These are phyloP conservation scores for Aplodontia rufa DNA, from an alignment of 2,113 vertebrate species.

Conservation along the genomic window DNA sequence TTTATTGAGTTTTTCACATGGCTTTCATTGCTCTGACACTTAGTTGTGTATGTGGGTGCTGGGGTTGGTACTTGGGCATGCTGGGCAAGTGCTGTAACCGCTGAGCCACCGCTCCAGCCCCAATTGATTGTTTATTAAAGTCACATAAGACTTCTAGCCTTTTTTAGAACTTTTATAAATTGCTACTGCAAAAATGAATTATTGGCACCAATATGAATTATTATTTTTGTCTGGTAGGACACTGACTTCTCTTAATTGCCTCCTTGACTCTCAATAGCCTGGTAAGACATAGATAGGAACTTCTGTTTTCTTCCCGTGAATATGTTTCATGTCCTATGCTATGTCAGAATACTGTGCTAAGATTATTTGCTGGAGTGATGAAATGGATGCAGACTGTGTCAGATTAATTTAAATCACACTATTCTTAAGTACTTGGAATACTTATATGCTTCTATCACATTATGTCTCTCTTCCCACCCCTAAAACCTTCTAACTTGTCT, in stretches of 20 bases:
- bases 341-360: not conserved
- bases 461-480: not conserved
- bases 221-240: not conserved
- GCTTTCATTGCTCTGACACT: too few species aligned
- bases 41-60: too few species aligned
- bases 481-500: not conserved
- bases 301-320: not conserved
- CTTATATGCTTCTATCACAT: not conserved
- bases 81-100: too few species aligned
- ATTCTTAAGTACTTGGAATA: not conserved
- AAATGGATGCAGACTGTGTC: not conserved
- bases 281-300: not conserved
- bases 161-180: not conserved
- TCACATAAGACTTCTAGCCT: not conserved
- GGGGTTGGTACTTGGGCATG: too few species aligned
- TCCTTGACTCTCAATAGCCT: not conserved
- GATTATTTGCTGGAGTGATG: not conserved
- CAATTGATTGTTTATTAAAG: conserved; percentile 39
- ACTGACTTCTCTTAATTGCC: not conserved
- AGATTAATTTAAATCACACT: not conserved
- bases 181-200: not conserved
- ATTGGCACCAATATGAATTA: not conserved
- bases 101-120: too few species aligned
- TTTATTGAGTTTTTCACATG: too few species aligned
- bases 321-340: not conserved